Conservation (phyloP, 30 jellyfish, hydroid and myxozoan species). For the Nemopilema nomurai region DNA sequence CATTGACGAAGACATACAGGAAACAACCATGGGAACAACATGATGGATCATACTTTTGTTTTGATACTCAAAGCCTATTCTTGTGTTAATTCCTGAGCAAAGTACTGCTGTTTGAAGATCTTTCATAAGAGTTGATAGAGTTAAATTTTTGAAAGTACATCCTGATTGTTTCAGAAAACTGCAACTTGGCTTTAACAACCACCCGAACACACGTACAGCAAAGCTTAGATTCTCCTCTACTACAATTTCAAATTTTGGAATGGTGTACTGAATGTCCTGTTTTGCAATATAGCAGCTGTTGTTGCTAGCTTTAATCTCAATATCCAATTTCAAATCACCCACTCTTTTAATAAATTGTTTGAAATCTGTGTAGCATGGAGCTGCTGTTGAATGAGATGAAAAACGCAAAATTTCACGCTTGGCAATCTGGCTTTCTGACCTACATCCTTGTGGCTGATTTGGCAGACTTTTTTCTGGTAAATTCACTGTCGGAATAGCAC, state of each 20-base stretch:
- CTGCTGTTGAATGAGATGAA: too few relatives aligned
- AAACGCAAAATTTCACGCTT: too few relatives aligned
- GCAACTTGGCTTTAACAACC: slow-evolving; percentile 48
- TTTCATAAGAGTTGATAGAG: slow-evolving; percentile 12
- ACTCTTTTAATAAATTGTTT: too few relatives aligned
- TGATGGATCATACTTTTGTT: not conserved
- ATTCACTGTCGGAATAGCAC: too few relatives aligned
- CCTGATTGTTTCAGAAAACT: slow-evolving; percentile 16
- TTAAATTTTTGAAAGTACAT: slow-evolving; percentile 27
- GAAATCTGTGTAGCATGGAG: too few relatives aligned
- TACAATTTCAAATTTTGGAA: slow-evolving; percentile 14
- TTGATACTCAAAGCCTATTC: not conserved
- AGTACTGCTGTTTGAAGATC: too few relatives aligned
- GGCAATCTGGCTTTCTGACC: too few relatives aligned
- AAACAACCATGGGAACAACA: not conserved
- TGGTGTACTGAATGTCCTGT: not conserved
- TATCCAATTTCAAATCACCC: too few relatives aligned
- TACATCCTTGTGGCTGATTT: too few relatives aligned
- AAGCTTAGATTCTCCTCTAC: slow-evolving; percentile 4
- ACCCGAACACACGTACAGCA: slow-evolving; percentile 38
- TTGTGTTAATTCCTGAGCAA: not conserved
- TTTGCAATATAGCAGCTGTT: not conserved
- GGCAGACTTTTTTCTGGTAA: too few relatives aligned
- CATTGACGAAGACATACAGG: not conserved
- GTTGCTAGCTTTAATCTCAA: slow-evolving; percentile 1